Percentiles rank a stretch among this genome's conserved stretches.
These are phyloP conservation scores for Aphyosemion australe DNA, from an alignment of 2,113 vertebrate genomes.

Conservation along the genomic window DNA sequence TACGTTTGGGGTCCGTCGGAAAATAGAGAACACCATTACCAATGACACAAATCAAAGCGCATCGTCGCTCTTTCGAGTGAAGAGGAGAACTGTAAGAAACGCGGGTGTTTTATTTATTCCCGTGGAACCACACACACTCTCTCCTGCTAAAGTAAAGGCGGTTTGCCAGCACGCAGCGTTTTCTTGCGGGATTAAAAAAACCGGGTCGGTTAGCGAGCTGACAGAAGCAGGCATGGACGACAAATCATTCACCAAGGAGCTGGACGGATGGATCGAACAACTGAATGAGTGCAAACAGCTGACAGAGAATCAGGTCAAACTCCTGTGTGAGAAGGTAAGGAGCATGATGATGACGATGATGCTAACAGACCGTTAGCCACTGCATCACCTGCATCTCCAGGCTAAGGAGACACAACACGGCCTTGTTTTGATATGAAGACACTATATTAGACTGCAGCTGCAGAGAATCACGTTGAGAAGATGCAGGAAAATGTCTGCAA, in stretches of 20 bases:
- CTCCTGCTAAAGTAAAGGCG: background rate
- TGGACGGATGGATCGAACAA: slow-evolving; percentile 96
- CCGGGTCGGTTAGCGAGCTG: slow-evolving; percentile 47
- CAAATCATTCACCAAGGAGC: slow-evolving; percentile 93
- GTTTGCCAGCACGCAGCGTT: slow-evolving; percentile 17
- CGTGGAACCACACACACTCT: background rate
- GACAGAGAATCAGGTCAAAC: slow-evolving; percentile 93
- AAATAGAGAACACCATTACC: background rate
- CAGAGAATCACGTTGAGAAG: slow-evolving; percentile 38
- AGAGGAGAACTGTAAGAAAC: background rate
- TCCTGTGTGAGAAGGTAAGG: slow-evolving; percentile 91
- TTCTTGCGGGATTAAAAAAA: slow-evolving; percentile 18
- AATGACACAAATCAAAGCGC: background rate
- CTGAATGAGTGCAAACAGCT: slow-evolving; percentile 96
- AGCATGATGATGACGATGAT: slow-evolving; percentile 7
- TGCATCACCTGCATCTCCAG: background rate
- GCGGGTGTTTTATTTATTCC: background rate
- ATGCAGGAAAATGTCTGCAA: slow-evolving; percentile 54
- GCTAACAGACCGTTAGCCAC: background rate
- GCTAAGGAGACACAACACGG: background rate
- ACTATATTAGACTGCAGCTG: slow-evolving; percentile 47
- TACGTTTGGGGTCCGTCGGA: background rate
- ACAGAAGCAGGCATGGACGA: slow-evolving; percentile 85
- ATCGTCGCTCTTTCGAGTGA: background rate
- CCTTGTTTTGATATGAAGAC: slow-evolving; percentile 18